Percentiles rank a stretch among this genome's conserved stretches.
Conservation (phyloP, 2,888 invertebrate genomes). For the Lysandra coridon region DNA sequence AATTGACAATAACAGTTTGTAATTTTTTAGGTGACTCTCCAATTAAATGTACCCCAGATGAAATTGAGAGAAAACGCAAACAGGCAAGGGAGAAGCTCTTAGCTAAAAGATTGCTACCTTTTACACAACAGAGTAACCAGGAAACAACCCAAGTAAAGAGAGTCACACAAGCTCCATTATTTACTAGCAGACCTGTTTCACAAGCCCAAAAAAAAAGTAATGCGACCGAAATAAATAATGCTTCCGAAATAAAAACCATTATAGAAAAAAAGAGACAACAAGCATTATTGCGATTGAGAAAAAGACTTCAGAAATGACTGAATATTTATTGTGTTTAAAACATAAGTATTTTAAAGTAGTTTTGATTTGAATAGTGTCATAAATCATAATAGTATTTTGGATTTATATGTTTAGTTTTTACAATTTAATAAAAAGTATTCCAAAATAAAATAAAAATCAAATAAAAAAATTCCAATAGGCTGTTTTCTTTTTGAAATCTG, state of each 20-base stretch:
- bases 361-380: background rate
- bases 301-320: conserved; percentile 52
- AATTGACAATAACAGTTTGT: background rate
- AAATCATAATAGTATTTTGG: background rate
- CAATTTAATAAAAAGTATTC: background rate
- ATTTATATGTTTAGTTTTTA: background rate
- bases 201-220: conserved; percentile 40
- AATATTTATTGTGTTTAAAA: conserved; percentile 9
- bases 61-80: conserved; percentile 82
- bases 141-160: conserved; percentile 43
- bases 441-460: too few relatives aligned
- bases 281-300: conserved; percentile 69
- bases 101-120: conserved; percentile 72
- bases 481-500: too few relatives aligned
- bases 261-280: conserved; percentile 75
- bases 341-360: conserved; percentile 15
- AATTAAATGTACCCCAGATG: conserved; percentile 77
- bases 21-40: conserved; percentile 57
- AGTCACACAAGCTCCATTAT: conserved; percentile 17
- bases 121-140: conserved; percentile 53
- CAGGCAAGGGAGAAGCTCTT: conserved; percentile 81
- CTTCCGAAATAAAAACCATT: conserved; percentile 55
- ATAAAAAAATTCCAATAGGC: too few relatives aligned
- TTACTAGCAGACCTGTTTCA: conserved; percentile 42
- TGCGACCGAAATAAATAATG: conserved; percentile 34